Conservation (phyloP, 2,888 invertebrate genomes). For the Apotomis betuletana region DNA sequence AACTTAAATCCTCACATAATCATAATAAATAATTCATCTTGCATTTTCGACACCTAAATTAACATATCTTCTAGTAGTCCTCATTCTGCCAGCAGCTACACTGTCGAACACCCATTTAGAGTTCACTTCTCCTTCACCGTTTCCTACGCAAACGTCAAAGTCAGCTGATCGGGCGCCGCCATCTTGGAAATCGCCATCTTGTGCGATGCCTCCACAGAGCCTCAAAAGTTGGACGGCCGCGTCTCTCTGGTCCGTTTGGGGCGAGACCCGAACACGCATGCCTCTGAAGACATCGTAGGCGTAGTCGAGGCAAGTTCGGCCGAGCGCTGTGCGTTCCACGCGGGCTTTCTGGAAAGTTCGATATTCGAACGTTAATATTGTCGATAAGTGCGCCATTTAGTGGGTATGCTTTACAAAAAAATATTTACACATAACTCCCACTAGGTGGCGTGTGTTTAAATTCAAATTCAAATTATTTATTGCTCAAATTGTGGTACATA, state of each 20-base stretch:
- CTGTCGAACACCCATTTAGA: constrained; percentile 78
- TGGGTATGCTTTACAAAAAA: too few relatives aligned
- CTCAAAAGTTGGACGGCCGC: constrained; percentile 59
- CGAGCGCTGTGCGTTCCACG: constrained; percentile 65
- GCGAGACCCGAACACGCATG: constrained; percentile 58
- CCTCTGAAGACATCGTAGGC: constrained; percentile 71
- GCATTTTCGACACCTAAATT: constrained; percentile 45
- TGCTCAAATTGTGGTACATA: too few relatives aligned
- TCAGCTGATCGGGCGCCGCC: constrained; percentile 39
- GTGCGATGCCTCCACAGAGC: constrained; percentile 64
- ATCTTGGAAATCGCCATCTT: constrained; percentile 44
- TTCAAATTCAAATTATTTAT: too few relatives aligned
- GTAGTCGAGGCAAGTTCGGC: constrained; percentile 61
- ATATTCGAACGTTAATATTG: background rate
- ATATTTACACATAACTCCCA: too few relatives aligned
- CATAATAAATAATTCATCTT: background rate
- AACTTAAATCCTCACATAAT: background rate
- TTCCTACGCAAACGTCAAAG: constrained; percentile 62
- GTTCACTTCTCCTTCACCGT: constrained; percentile 55
- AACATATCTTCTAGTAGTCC: constrained; percentile 63
- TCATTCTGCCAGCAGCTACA: constrained; percentile 65
- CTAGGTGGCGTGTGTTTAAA: too few relatives aligned
- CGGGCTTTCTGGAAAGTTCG: constrained; percentile 68
- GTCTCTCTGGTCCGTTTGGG: constrained; percentile 57
- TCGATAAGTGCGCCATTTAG: background rate